Conservation (phyloP, 2,113 vertebrate species). For the Scatophagus argus region DNA sequence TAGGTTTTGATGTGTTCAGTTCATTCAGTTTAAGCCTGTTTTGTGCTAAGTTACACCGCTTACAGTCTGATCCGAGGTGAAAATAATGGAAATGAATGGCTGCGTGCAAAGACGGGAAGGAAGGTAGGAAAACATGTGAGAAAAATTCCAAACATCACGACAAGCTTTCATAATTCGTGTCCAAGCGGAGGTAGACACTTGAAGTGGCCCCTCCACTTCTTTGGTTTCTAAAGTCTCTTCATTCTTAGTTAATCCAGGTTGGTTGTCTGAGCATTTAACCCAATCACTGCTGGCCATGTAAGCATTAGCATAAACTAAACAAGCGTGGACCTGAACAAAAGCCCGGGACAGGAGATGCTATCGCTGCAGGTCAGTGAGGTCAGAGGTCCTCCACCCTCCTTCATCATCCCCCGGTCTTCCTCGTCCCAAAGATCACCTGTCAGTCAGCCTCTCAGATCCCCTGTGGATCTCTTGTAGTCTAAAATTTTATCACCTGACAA, state of each 20-base stretch:
- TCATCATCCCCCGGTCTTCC: not conserved
- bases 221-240: slow-evolving; percentile 5
- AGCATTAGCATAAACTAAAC: slow-evolving; percentile 52
- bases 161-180: not conserved
- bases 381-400: slow-evolving; percentile 33
- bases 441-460: not conserved
- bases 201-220: not conserved
- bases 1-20: not conserved
- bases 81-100: not conserved
- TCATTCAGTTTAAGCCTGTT: not conserved
- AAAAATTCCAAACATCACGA: not conserved
- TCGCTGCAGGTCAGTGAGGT: slow-evolving; percentile 50
- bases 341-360: slow-evolving; percentile 33
- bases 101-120: too few relatives aligned
- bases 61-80: not conserved
- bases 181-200: not conserved
- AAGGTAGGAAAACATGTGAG: not conserved
- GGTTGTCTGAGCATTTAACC: slow-evolving; percentile 15
- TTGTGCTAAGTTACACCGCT: not conserved
- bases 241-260: slow-evolving; percentile 6
- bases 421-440: not conserved
- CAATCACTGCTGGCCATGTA: slow-evolving; percentile 4
- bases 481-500: not conserved
- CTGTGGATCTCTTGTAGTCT: not conserved
- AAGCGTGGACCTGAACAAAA: slow-evolving; percentile 49